Base-by-base conservation (phyloP, 2,797 vertebrate species). In the Synaphobranchus kaupii region DNA sequence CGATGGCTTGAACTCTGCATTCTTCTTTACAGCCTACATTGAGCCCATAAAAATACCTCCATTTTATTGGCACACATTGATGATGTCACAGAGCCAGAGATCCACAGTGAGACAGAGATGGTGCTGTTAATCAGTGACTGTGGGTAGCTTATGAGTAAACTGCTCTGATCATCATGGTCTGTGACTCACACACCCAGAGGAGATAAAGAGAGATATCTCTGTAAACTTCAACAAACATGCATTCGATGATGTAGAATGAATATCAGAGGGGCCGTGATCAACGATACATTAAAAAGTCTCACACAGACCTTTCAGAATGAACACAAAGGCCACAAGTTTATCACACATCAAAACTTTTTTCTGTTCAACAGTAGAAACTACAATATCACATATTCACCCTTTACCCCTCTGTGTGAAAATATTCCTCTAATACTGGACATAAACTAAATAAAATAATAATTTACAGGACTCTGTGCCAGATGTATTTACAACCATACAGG, bases 11-110 rank as follows among this genome's bases (percentile, higher is more conserved):
- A 78, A 78, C 86, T 80, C 83, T 39, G 5, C 85, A 22, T 82
- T 60, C 13, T n/a, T 48, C 31, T 89, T 83, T 80, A 87, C 48
- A 76, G 56, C 85, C 39, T 84, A 25, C 3, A 78, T 88, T 86
- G 50, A 83, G 83, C 68, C 84, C 22, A 54, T 92, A 91, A 91
- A 93, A 91, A 93, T 91, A 84, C 89, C 73, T 86, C n/a, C 44
- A 87, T 87, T 89, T 91, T 84, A 71, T 89, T 78, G 50, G 13
- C 47, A 54, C 71, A 76, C 15, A 7, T 20, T 76, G 68, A 78
- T 66, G 50, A 28, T 68, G 85, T 68, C 58, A 86, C 8, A n/a
- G 1, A 86, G 66, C 31, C 34, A 48, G 5, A 17, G 85, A 28
- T 13, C 39, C 44, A 31, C 83, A 31, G 58, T 87, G 52, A 84